These are phyloP conservation scores for Stigmatopora nigra DNA, from an alignment of 2,113 vertebrate species.

Conservation along the genomic window DNA sequence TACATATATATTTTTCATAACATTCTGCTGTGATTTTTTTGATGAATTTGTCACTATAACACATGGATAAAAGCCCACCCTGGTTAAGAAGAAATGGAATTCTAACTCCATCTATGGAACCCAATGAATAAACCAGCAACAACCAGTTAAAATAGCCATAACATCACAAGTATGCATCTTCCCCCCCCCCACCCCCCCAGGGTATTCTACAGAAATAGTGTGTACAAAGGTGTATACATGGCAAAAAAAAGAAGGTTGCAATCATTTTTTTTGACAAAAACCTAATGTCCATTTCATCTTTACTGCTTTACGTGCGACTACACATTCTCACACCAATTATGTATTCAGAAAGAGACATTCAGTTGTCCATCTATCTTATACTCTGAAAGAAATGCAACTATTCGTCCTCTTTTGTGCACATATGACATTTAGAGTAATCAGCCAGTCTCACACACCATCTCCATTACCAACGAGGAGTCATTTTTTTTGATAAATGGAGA, in stretches of 20 bases:
- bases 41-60: no score
- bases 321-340: not conserved
- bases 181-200: no score
- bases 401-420: not conserved
- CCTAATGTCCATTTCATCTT: not conserved
- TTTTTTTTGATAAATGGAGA: not conserved
- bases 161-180: no score
- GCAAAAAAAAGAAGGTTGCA: not conserved
- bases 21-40: no score
- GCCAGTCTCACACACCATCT: not conserved
- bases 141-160: no score
- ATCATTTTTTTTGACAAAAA: not conserved
- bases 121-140: no score
- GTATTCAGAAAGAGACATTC: not conserved
- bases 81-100: no score
- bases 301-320: not conserved
- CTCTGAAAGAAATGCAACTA: not conserved
- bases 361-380: not conserved
- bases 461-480: not conserved
- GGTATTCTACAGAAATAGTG: no score
- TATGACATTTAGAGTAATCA: not conserved
- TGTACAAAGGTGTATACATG: no score
- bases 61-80: no score
- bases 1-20: no score
- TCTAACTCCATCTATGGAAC: no score